phyloP scores from a whole-genome alignment of 2,797 vertebrate species.

The Gallirallus australis region DNA sequence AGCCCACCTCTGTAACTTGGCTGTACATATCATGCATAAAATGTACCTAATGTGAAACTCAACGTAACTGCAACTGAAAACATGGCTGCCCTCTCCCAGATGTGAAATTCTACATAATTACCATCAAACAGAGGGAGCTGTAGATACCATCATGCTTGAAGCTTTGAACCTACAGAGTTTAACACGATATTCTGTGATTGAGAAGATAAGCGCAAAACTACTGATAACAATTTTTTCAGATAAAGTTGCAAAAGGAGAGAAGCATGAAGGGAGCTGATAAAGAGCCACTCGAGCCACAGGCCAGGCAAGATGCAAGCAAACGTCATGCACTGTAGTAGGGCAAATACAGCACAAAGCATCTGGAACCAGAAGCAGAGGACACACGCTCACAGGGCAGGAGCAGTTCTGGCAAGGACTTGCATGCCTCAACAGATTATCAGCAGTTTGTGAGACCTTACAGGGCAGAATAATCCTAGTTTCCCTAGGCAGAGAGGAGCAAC shows the following conservation, averaged over 20 bases:
- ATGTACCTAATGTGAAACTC: not conserved
- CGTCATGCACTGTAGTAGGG: fast-evolving
- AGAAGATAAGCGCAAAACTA: not conserved
- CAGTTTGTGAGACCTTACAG: not conserved
- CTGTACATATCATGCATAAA: not conserved
- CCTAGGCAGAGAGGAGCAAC: not conserved
- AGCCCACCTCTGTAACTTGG: not conserved
- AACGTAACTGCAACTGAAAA: not conserved
- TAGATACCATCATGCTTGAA: not conserved
- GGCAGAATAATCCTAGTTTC: not conserved
- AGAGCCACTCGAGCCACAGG: not conserved
- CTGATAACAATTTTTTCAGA: not conserved
- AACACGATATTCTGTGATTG: not conserved
- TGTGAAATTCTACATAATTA: not conserved
- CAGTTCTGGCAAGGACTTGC: not conserved
- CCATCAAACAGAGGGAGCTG: not conserved
- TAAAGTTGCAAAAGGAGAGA: not conserved
- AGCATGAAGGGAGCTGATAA: not conserved
- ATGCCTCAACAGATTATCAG: not conserved
- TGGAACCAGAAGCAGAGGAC: not conserved
- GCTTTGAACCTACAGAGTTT: not conserved
- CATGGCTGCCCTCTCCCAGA: not conserved
- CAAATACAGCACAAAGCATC: not conserved
- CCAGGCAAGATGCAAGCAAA: not conserved
- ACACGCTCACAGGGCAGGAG: not conserved